These are phyloP conservation scores for Actinostola sp. DNA, from an alignment of 92 coral and sea anemone genomes.

Conservation along the genomic window DNA sequence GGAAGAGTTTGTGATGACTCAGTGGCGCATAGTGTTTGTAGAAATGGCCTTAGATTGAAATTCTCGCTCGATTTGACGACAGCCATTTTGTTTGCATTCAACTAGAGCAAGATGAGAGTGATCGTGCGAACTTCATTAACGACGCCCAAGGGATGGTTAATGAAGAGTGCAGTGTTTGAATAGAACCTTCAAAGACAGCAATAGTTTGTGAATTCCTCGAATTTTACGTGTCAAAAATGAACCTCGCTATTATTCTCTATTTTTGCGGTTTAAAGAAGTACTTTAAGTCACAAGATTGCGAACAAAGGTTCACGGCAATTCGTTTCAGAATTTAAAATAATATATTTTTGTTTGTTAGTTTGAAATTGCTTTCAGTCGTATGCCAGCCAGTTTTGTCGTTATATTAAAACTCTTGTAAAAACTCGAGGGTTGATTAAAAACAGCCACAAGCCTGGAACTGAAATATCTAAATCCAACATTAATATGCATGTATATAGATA, in stretches of 20 bases:
- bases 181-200: neutral
- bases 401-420: neutral
- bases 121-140: slow-evolving; percentile 23
- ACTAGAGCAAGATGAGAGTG: slow-evolving; percentile 15
- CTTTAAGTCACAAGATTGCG: neutral
- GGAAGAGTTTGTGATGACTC: neutral
- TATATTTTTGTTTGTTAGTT: too few species aligned
- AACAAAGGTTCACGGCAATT: neutral
- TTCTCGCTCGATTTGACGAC: slow-evolving; percentile 25
- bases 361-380: neutral
- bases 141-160: slow-evolving; percentile 26
- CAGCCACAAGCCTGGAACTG: neutral
- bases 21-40: neutral
- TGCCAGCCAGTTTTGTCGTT: neutral
- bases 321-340: too few species aligned
- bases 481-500: slow-evolving; percentile 7
- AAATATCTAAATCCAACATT: slow-evolving; percentile 6
- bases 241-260: too few species aligned
- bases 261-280: neutral
- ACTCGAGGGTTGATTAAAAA: slow-evolving; percentile 1
- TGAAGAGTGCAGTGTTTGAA: slow-evolving; percentile 14
- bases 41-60: neutral
- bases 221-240: too few species aligned
- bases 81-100: slow-evolving; percentile 44
- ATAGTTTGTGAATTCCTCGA: neutral